These are phyloP conservation scores for Ectropis crepuscularia DNA, from an alignment of 2,888 invertebrate species.

Conservation along the genomic window DNA sequence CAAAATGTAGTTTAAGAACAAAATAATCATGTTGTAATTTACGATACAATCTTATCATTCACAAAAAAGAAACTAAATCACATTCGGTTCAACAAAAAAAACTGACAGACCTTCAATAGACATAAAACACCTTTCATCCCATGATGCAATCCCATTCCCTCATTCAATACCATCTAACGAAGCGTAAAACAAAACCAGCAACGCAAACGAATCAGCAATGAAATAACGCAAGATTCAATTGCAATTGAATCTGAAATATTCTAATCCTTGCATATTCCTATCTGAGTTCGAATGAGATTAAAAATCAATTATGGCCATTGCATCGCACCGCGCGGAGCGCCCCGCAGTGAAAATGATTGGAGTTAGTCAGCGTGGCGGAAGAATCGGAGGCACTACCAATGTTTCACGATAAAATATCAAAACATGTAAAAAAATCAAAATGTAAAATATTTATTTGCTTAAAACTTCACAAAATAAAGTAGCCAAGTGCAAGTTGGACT, in stretches of 20 bases:
- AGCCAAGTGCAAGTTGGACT: too few species aligned
- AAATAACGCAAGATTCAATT: constrained; percentile 26
- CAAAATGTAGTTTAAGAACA: too few species aligned
- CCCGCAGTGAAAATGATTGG: constrained; percentile 45
- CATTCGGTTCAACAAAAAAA: too few species aligned
- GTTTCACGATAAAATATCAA: constrained; percentile 4
- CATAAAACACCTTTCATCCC: not conserved
- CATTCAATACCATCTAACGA: constrained; percentile 16
- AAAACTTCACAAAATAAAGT: too few species aligned
- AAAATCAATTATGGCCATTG: constrained; percentile 42
- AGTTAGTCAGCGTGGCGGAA: constrained; percentile 34
- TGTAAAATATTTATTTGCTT: too few species aligned
- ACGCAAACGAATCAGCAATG: constrained; percentile 18
- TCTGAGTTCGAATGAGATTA: constrained; percentile 43
- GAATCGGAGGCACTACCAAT: constrained; percentile 33
- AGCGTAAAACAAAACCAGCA: constrained; percentile 20
- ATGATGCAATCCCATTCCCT: not conserved
- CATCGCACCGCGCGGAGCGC: constrained; percentile 22
- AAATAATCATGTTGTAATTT: too few species aligned
- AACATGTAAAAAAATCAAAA: too few species aligned
- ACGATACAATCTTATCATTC: too few species aligned
- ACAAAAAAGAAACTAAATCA: too few species aligned
- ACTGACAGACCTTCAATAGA: too few species aligned
- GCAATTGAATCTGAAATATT: constrained; percentile 42
- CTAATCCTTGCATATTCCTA: constrained; percentile 47